Base-by-base conservation (phyloP, 2,797 vertebrate species). In the Buceros bicornis region DNA sequence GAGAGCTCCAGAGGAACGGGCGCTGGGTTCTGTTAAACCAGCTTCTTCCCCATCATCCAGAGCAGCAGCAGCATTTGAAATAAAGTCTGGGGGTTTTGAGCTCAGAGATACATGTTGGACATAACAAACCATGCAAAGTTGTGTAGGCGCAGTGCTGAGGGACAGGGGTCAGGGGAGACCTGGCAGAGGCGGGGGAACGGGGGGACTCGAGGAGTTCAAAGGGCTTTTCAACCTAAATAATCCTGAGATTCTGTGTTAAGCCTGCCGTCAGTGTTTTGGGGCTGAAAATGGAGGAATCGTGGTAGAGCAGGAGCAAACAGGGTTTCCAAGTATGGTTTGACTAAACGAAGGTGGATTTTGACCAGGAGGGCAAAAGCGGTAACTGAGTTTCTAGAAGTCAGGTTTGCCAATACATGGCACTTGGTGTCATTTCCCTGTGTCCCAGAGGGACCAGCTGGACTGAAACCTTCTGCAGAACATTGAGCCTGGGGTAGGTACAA, bases 401-500 rank as follows among this genome's bases (percentile, higher is more conserved):
- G 8, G 22, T 48, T 73, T 61, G 33, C 10, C 18, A 10, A 2
- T 60, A 53, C 20, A 2, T 10, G 60, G 50, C 20, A 42, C 51
- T 22, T 6, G 2, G 2, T 35, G 31, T 26, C 4, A 1, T 47
- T 25, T 42, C 29, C 6, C 48, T 18, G 26, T 5, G 4, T 33
- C 80, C 57, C 20, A 19, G 64, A 20, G 20, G 24, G 64, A 20
- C 17, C 37, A 8, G 20, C 64, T 28, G 65, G 24, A 17, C 69
- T 6, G 13, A 31, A 35, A 10, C 29, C 24, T 66, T n/a, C 25
- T 24, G 33, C 47, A 8, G 6, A 50, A 43, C 45, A 1, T 21
- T 12, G 26, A 8, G 18, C 2, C 3, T 17, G 47, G 10, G 31
- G n/a, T 45, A n/a, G 37, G 6, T 5, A 7, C 0, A 2, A 60